A percentile compares a stretch with the other conserved stretches of the same genome.
These are phyloP conservation scores for Plecturocebus donacophilus DNA, from an alignment of 2,113 vertebrate genomes.

Conservation along the genomic window DNA sequence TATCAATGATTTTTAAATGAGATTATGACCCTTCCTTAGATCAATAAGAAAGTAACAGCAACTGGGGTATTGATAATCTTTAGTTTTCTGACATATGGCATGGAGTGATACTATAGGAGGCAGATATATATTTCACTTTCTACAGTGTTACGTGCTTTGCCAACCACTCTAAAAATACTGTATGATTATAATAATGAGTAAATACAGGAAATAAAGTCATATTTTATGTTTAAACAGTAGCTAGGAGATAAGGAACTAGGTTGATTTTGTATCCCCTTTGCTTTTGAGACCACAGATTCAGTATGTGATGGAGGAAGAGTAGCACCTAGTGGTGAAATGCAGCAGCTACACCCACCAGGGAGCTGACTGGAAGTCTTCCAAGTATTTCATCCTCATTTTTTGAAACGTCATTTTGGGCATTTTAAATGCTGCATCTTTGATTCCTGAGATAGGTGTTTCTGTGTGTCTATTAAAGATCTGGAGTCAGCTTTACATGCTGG, in stretches of 20 bases:
- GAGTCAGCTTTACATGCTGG: background rate
- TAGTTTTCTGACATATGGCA: conserved; percentile 2
- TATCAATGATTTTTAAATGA: background rate
- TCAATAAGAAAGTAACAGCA: background rate
- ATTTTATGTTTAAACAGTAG: background rate
- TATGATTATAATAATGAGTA: background rate
- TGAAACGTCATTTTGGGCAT: background rate
- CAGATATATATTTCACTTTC: conserved; percentile 5
- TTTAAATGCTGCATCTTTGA: background rate
- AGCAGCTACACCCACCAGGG: conserved; percentile 51
- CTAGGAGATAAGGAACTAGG: background rate
- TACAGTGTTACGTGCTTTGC: background rate
- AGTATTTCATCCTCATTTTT: background rate
- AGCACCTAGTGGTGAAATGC: conserved; percentile 79
- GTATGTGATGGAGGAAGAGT: conserved; percentile 71
- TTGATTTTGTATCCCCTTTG: background rate
- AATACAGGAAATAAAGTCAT: background rate
- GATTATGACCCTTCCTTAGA: background rate
- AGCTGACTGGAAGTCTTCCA: background rate
- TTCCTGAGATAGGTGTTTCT: background rate
- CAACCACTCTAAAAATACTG: background rate
- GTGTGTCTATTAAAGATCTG: background rate
- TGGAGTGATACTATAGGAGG: background rate
- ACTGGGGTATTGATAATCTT: background rate
- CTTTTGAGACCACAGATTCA: background rate